A percentile compares a stretch with the other conserved stretches of the same genome.
phyloP scores from a whole-genome alignment of 2,797 vertebrate genomes.

The Tinamus major region DNA sequence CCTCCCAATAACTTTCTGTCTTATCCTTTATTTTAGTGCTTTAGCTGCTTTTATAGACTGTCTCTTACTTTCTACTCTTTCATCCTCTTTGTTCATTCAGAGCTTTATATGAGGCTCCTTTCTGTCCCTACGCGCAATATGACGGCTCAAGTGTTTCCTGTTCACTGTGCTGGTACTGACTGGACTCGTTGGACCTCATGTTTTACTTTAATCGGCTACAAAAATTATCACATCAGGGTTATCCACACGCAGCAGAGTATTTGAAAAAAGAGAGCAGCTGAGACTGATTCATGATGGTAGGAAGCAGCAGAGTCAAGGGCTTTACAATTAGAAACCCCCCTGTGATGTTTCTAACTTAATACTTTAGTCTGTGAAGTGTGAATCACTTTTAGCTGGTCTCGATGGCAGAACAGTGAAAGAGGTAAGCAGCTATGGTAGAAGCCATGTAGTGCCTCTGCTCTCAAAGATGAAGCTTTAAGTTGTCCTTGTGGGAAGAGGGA shows the following conservation, averaged over 20 bases:
- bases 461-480: background rate
- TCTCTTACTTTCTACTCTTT: background rate
- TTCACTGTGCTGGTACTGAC: background rate
- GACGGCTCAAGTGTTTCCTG: background rate
- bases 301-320: background rate
- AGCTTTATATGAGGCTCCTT: background rate
- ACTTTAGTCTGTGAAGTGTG: background rate
- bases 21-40: background rate
- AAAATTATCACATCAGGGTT: background rate
- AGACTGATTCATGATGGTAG: background rate
- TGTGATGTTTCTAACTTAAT: conserved; percentile 4
- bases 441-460: fast-evolving
- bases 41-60: background rate
- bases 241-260: background rate
- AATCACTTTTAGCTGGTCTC: background rate
- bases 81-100: background rate
- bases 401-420: background rate
- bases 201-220: background rate
- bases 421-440: background rate
- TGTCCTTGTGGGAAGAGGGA: background rate
- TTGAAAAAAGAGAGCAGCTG: background rate
- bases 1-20: background rate
- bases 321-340: background rate
- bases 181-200: background rate
- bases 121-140: background rate